A percentile compares a stretch with the other conserved stretches of the same genome.
Conservation (phyloP, 2,113 vertebrate genomes). For the Oreochromis spilurus region DNA sequence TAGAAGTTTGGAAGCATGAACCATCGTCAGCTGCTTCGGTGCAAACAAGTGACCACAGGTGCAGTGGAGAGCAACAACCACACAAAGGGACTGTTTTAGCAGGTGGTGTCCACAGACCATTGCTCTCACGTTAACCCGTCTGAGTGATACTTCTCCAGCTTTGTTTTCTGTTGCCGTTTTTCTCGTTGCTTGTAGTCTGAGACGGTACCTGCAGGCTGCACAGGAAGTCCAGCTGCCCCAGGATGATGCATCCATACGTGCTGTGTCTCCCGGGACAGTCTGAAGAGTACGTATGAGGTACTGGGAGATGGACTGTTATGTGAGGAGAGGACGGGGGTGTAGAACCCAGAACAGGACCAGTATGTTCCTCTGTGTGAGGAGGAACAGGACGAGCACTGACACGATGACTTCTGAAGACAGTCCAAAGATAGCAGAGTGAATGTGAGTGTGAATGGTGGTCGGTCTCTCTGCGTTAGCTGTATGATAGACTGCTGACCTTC, state of each 20-base stretch:
- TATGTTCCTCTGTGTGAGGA: neutral
- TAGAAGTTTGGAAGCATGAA: accelerated
- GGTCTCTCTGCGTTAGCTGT: accelerated
- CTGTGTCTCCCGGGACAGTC: neutral
- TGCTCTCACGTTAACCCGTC: neutral
- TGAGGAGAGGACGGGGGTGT: neutral
- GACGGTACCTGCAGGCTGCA: neutral
- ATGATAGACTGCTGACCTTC: neutral
- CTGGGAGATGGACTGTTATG: neutral
- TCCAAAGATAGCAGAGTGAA: neutral
- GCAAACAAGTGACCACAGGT: neutral
- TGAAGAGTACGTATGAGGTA: neutral
- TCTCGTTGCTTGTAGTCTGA: neutral
- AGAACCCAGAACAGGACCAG: neutral
- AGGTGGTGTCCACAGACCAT: neutral
- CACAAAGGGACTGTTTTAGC: neutral
- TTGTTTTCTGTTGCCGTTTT: neutral
- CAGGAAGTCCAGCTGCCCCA: neutral
- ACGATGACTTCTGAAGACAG: neutral
- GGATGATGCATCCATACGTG: neutral
- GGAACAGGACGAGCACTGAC: neutral
- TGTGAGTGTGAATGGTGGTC: accelerated
- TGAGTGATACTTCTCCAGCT: neutral
- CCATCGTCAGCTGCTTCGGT: neutral
- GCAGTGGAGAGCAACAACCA: neutral